A percentile compares a stretch with the other conserved stretches of the same genome.
phyloP scores from a whole-genome alignment of 2,888 invertebrate species.

The Margaritifera margaritifera region DNA sequence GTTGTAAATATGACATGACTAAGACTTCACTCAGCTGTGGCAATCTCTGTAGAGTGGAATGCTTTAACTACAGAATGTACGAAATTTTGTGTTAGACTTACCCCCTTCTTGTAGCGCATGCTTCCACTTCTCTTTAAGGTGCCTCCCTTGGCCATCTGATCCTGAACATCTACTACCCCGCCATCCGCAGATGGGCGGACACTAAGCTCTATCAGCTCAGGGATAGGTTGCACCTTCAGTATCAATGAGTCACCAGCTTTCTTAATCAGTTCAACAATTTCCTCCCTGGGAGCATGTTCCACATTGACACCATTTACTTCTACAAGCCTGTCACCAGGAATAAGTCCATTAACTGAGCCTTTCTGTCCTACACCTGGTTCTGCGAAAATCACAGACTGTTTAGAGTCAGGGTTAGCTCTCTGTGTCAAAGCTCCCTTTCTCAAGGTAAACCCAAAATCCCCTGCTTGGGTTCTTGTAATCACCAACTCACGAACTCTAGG shows the following conservation, averaged over 20 bases:
- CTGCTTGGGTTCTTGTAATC: conserved; percentile 81
- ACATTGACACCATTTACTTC: conserved; percentile 92
- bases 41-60: conserved; percentile 1
- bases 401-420: conserved; percentile 69
- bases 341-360: conserved; percentile 84
- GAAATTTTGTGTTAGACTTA: conserved; percentile 33
- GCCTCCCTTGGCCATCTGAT: conserved; percentile 82
- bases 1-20: too few relatives aligned
- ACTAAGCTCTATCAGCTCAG: conserved; percentile 91
- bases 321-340: conserved; percentile 94
- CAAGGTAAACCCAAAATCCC: conserved; percentile 95
- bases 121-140: conserved; percentile 86
- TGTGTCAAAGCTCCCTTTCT: conserved; percentile 87
- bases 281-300: conserved; percentile 88
- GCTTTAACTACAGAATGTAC: conserved; percentile 1
- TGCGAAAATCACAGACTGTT: conserved; percentile 87
- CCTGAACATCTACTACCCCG: conserved; percentile 79
- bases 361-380: conserved; percentile 85
- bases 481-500: conserved; percentile 81
- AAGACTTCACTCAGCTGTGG: too few relatives aligned
- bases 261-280: conserved; percentile 91
- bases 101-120: conserved; percentile 64
- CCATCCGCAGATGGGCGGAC: conserved; percentile 84
- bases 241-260: conserved; percentile 74
- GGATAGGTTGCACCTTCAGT: conserved; percentile 94